Evolutionary conservation across 1,140 invertebrate genomes (phyloP).

Genomic region (Gonioctena quinquepunctata): DNA sequence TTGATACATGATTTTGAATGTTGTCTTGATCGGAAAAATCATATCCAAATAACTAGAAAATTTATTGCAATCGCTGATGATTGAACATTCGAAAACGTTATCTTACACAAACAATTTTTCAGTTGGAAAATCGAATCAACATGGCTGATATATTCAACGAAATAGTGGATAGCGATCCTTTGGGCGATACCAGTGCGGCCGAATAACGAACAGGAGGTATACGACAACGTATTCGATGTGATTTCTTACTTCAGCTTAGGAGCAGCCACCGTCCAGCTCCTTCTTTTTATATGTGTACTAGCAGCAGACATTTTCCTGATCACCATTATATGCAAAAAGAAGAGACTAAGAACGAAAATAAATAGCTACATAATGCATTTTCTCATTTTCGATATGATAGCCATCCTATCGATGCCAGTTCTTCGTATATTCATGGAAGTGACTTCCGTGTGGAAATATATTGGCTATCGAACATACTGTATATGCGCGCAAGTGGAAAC

Average conservation of each 20-base stretch:
- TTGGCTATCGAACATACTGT: background rate
- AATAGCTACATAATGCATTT: background rate
- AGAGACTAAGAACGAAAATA: background rate
- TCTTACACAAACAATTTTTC: no score
- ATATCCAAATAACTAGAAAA: no score
- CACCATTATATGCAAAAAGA: background rate
- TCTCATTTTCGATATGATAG: background rate
- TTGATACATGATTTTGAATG: no score
- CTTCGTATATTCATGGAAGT: background rate
- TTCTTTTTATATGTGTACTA: background rate
- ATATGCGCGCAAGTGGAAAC: background rate
- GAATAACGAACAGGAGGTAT: background rate
- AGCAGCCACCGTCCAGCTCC: background rate
- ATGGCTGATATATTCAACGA: background rate
- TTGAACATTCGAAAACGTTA: no score
- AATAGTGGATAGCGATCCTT: background rate
- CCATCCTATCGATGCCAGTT: background rate
- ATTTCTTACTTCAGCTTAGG: no score
- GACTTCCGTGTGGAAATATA: background rate
- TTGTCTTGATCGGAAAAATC: no score
- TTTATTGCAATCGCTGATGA: no score
- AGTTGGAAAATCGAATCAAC: background rate
- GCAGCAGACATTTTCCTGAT: background rate
- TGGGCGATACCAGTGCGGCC: background rate
- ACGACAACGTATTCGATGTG: no score